Evolutionary conservation across 2,888 invertebrate species (phyloP).

Genomic region (Ditula angustiorana): DNA sequence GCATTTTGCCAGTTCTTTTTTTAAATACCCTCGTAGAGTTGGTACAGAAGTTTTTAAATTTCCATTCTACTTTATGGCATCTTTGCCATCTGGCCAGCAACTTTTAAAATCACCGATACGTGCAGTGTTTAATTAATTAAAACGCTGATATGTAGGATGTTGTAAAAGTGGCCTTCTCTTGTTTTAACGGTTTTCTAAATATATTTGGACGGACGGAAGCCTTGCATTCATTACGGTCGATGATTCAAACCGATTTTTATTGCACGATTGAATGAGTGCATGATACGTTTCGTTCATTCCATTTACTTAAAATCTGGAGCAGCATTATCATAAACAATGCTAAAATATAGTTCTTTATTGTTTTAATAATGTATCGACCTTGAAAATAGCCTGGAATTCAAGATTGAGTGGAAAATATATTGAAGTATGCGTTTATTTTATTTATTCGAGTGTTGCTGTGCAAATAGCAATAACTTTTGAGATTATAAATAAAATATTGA

Average conservation of each 20-base stretch:
- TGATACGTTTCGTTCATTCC: slow-evolving; percentile 1
- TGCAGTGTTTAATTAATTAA: background rate
- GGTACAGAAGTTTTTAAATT: background rate
- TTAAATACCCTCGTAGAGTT: background rate
- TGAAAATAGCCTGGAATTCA: slow-evolving; percentile 25
- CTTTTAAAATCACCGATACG: background rate
- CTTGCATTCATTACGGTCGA: slow-evolving; percentile 23
- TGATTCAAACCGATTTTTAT: slow-evolving; percentile 34
- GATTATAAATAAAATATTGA: too few species aligned
- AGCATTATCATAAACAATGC: slow-evolving; percentile 36
- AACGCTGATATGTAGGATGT: slow-evolving; percentile 5
- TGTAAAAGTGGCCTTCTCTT: slow-evolving; percentile 9
- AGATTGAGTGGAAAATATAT: slow-evolving; percentile 8
- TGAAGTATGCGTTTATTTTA: slow-evolving; percentile 13
- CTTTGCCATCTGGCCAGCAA: background rate
- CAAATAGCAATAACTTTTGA: too few species aligned
- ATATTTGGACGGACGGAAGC: slow-evolving; percentile 17
- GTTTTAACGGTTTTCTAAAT: slow-evolving; percentile 25
- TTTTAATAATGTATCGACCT: background rate
- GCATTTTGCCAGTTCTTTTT: background rate
- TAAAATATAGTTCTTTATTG: slow-evolving; percentile 31
- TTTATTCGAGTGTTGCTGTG: too few species aligned
- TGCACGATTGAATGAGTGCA: slow-evolving; percentile 13
- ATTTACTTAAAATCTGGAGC: slow-evolving; percentile 32
- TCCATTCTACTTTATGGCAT: background rate